phyloP scores from a whole-genome alignment of 2,113 vertebrate genomes.

The Daphoenositta chrysoptera region DNA sequence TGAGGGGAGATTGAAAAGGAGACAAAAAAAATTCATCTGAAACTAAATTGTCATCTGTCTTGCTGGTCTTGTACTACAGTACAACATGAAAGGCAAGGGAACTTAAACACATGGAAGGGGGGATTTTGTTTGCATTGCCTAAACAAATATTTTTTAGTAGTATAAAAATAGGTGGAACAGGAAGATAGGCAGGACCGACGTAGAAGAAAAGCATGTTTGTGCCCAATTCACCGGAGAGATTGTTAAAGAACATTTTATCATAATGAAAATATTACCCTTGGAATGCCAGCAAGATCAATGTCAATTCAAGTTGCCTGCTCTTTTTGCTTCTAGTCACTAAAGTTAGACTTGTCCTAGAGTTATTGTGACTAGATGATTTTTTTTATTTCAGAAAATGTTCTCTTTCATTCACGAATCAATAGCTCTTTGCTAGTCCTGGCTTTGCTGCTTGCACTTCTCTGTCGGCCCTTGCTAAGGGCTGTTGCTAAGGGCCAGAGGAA shows the following conservation, averaged over 20 bases:
- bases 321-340: background rate
- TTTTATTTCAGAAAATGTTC: slow-evolving; percentile 15
- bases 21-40: background rate
- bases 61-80: background rate
- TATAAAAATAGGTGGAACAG: slow-evolving; percentile 62
- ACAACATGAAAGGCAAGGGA: background rate
- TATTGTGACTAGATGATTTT: background rate
- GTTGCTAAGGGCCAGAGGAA: slow-evolving; percentile 45
- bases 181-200: slow-evolving; percentile 36
- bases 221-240: background rate
- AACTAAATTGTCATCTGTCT: background rate
- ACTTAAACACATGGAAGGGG: slow-evolving; percentile 11
- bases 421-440: slow-evolving; percentile 33
- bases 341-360: background rate
- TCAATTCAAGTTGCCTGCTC: background rate
- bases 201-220: slow-evolving; percentile 30
- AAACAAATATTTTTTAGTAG: slow-evolving; percentile 22
- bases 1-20: background rate
- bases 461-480: background rate
- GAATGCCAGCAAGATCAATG: background rate
- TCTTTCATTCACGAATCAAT: slow-evolving; percentile 11
- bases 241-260: slow-evolving; percentile 57
- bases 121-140: slow-evolving; percentile 50
- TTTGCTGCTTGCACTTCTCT: slow-evolving; percentile 21
- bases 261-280: slow-evolving; percentile 53